These are phyloP conservation scores for Sinocyclocheilus anophthalmus DNA, from an alignment of 2,113 vertebrate species.

Conservation along the genomic window DNA sequence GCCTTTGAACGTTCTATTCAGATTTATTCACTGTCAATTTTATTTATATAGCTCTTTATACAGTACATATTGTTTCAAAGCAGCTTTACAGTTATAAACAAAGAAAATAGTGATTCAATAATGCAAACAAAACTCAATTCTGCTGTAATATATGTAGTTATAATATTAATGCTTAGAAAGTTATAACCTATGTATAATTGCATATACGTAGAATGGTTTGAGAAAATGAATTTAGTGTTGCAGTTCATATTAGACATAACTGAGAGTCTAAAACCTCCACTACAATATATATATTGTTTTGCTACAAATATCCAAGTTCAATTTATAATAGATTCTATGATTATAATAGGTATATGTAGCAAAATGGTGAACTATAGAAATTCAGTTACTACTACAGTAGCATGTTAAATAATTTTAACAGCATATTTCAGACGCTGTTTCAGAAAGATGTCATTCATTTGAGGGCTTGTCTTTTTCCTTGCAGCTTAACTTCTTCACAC, in stretches of 20 bases:
- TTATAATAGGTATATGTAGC: background rate
- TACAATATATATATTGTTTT: background rate
- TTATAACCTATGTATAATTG: background rate
- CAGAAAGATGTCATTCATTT: slow-evolving; percentile 42
- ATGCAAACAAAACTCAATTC: background rate
- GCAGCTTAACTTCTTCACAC: slow-evolving; percentile 56
- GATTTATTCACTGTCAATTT: background rate
- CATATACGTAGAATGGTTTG: background rate
- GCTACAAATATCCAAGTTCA: background rate
- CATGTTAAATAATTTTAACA: background rate
- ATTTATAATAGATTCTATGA: background rate
- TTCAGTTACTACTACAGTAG: background rate
- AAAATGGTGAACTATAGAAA: background rate
- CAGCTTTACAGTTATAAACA: background rate
- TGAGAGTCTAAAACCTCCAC: background rate
- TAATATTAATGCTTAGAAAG: background rate
- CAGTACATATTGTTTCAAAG: background rate
- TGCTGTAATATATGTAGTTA: background rate
- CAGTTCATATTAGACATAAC: background rate
- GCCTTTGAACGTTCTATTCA: background rate
- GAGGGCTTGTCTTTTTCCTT: slow-evolving; percentile 16
- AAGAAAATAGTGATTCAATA: background rate
- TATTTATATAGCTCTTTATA: background rate
- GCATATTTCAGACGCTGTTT: background rate
- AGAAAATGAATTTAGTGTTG: background rate